Base-by-base conservation (phyloP, 2,888 invertebrate genomes). In the Abrostola triplasia region DNA sequence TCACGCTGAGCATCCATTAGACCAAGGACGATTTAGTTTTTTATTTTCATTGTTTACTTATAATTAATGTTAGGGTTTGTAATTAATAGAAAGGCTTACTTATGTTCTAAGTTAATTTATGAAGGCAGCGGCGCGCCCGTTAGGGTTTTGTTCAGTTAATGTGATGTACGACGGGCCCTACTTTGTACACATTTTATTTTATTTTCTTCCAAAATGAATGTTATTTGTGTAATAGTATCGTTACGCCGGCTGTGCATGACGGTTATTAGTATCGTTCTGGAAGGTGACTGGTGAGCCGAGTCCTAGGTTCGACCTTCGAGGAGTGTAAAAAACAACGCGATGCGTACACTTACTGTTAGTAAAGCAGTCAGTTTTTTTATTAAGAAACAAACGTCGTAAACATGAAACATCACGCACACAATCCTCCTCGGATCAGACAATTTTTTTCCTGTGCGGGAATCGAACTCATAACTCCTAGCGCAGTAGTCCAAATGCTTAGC, bases 61-160 rank as follows among this genome's bases (percentile, higher is more conserved):
- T 24, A 8, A 7, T 5, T 47, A 24, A 47, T 36, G 38, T 50
- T 49, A 52, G 35, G 42, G 35, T 52, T 40, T 36, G 35, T 55
- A 38, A 59, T 10, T 36, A 36, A 53, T 57, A n/a, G 64, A 64
- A 12, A 40, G 55, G 37, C 44, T 49, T 48, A 47, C 38, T 41
- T 47, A 10, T 48, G 48, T 48, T 35, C 13, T 40, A 36, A 37
- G 11, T 35, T 41, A 56, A 44, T 53, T 36, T 57, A 53, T 53
- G 9, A 36, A 6, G 44, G 65, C 37, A 38, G 37, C 49, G 41
- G 6, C 35, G 52, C 49, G 65, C 59, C 59, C 12, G 37, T 40
- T 59, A 13, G 37, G 55, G 55, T 70, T 52, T 55, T 42, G 44
- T 47, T 47, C 44, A 11, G 41, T 47, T 5, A 9, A 24, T 47